Percentiles rank a stretch among this genome's conserved stretches.
phyloP scores from a whole-genome alignment of 2,797 vertebrate genomes.

The Cercopithecus diana region DNA sequence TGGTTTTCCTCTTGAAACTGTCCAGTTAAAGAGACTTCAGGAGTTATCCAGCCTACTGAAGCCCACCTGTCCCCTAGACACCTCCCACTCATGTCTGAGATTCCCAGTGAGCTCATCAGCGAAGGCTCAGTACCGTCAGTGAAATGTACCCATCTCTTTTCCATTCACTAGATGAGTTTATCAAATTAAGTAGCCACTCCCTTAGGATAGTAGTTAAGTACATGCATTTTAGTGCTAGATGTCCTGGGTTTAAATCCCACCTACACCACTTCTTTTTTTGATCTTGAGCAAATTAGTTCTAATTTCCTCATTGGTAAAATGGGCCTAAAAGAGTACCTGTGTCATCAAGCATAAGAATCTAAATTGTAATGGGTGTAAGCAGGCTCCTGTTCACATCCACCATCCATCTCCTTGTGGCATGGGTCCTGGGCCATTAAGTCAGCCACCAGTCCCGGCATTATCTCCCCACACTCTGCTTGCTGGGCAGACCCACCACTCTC shows the following conservation, averaged over 20 bases:
- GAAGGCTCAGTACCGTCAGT: neutral
- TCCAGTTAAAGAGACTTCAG: neutral
- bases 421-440: neutral
- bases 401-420: neutral
- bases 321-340: neutral
- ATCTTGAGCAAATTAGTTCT: neutral
- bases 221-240: neutral
- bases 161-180: neutral
- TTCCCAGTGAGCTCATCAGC: neutral
- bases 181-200: neutral
- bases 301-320: neutral
- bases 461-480: neutral
- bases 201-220: neutral
- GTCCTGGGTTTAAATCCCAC: neutral
- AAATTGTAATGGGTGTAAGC: neutral
- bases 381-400: neutral
- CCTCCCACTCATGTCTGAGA: neutral
- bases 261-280: neutral
- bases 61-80: neutral
- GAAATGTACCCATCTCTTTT: neutral
- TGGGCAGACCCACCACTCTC: neutral
- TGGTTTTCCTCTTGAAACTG: neutral
- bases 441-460: neutral
- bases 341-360: neutral
- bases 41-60: neutral